Base-by-base conservation (phyloP, 2,113 vertebrate genomes). In the Morphnarchus princeps region DNA sequence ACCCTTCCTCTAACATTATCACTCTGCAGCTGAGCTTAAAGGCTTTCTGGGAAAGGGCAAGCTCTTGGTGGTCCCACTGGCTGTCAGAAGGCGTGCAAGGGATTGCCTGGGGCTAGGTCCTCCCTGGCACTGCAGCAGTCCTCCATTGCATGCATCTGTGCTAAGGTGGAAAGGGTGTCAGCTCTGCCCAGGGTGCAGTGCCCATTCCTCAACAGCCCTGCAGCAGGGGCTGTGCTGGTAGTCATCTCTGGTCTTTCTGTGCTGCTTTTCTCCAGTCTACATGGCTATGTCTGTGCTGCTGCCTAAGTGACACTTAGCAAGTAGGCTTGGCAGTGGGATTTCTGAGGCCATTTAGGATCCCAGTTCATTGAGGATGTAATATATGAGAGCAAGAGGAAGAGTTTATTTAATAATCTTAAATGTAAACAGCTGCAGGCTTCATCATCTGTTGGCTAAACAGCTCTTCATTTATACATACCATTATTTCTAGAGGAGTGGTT, bases 261-360 rank as follows among this genome's bases (percentile, higher is more conserved):
- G 38, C 20, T 63, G 43, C 38, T 59, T 58, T 76, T 63, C 42
- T 77, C 10, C 25, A 49, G 47, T 31, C 58, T n/a, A 19, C 6
- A 2, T 14, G 7, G 25, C 19, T 25, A 4, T 3, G 8, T 47
- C 59, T 55, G 29, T 57, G 22, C 45, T 2, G 2, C 26, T 52
- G 16, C 8, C 0, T 26, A 57, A 50, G 29, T 52, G 40, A 42
- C 32, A n/a, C 16, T 71, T 61, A 0, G 0, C 22, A 52, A 13
- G 13, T 7, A 47, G 24, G 17, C 21, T 62, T 65, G 52, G 34
- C 34, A 76, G 45, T 79, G 62, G 8, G 14, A 49, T 54, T 84
- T 34, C 69, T 66, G 47, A 83, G 52, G 20, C 24, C 9, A 1
- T 63, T 63, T 10, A 45, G 47, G 58, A 55, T 62, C 38, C 16